Base-by-base conservation (phyloP, 2,888 invertebrate genomes). In the Phengaris alcon region DNA sequence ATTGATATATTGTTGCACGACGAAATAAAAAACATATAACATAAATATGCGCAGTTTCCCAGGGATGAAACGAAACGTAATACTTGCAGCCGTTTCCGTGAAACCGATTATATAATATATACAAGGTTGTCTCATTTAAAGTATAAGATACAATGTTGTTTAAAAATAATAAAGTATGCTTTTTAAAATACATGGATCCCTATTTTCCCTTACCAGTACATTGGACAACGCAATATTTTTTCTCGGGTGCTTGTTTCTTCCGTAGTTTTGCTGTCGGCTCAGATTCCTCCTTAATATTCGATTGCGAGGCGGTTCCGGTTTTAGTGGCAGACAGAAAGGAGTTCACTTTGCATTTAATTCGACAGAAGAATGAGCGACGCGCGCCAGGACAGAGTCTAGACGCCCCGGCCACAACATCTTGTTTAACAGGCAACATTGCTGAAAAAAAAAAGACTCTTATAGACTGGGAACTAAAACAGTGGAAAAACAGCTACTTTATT, bases 341-440 rank as follows among this genome's bases (percentile, higher is more conserved):
- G 90, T 82, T 9, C 94, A 87, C 4, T 44, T 73, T 74, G 87
- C 96, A 95, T 88, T 98, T 98, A 96, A 98, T 98, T 77, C 98
- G 95, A 86, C 98, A 99, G 89, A 98, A 98, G 88, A 99, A 99
- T 0, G 98, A 98, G 57, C 99, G 94, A 4, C 98, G 93, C 0
- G 98, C 97, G 6, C 99, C 99, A 0, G 98, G 97, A 86, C 97
- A 97, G 10, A 98, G 91, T 48, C 96, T 94, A 0, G 97, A 96
- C 8, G 95, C 95, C 54, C 96, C 96, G 79, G 96, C 95, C 7
- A 97, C 96, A 76, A 97, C 93, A 84, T 98, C 98, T 1, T 97
- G 95, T 90, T 97, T 97, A 70, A 98, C 96, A 10, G 98, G 98
- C 81, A 98, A 91, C 97, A 98, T 97, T 22, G 98, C 98, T 98